These are phyloP conservation scores for Abramis brama DNA, from an alignment of 2,113 vertebrate species.

Conservation along the genomic window DNA sequence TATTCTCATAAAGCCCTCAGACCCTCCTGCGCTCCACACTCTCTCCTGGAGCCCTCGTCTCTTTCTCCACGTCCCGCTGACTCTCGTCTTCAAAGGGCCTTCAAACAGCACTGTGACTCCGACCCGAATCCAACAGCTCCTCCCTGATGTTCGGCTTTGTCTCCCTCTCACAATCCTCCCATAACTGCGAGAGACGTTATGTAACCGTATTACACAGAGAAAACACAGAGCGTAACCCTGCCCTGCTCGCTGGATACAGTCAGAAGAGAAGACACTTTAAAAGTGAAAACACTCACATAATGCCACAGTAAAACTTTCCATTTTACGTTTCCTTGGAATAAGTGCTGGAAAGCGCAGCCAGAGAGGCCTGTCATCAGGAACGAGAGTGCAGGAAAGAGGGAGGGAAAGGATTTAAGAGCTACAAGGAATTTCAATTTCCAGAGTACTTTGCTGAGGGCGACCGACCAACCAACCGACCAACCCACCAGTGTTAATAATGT, in stretches of 20 bases:
- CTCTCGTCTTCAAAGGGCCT: slow-evolving; percentile 24
- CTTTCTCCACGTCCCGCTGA: slow-evolving; percentile 19
- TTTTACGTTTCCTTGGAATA: slow-evolving; percentile 32
- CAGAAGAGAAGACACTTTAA: slow-evolving; percentile 25
- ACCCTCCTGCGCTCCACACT: slow-evolving; percentile 29
- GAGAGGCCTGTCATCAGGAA: slow-evolving; percentile 1
- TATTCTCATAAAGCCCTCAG: slow-evolving; percentile 45
- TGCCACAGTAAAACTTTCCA: slow-evolving; percentile 44
- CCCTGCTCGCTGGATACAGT: background rate
- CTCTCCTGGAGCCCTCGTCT: slow-evolving; percentile 26
- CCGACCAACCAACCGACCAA: background rate
- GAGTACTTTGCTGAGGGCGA: slow-evolving; percentile 10
- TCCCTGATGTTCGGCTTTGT: slow-evolving; percentile 3
- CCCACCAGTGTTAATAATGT: background rate
- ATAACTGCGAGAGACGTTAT: slow-evolving; percentile 26
- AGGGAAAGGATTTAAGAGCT: slow-evolving; percentile 35
- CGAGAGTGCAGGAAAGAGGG: slow-evolving; percentile 19
- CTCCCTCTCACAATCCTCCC: background rate
- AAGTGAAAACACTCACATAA: slow-evolving; percentile 35
- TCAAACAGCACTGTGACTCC: background rate
- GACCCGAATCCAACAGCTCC: background rate
- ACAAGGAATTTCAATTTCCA: slow-evolving; percentile 35
- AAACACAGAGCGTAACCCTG: slow-evolving; percentile 1
- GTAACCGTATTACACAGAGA: slow-evolving; percentile 35
- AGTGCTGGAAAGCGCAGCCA: slow-evolving; percentile 27